Percentiles rank a stretch among this genome's conserved stretches.
These are phyloP conservation scores for Hiodon alosoides DNA, from an alignment of 2,113 vertebrate species.

Conservation along the genomic window DNA sequence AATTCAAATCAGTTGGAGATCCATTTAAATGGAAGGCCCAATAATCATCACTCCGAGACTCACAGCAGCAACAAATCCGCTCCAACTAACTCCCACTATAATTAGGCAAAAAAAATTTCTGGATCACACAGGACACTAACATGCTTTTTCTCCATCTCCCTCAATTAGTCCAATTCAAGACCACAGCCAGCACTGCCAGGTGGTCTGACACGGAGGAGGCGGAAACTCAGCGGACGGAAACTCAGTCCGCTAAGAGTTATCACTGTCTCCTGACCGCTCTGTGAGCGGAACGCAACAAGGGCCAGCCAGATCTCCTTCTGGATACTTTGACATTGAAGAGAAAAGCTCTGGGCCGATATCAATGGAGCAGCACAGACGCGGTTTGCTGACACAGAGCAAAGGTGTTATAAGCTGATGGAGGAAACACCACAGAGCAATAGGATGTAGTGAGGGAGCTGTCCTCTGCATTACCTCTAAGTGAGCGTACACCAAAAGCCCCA, in stretches of 20 bases:
- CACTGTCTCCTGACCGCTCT: not conserved
- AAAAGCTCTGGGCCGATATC: constrained; percentile 33
- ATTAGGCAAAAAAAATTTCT: constrained; percentile 31
- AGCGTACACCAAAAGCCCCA: constrained; percentile 34
- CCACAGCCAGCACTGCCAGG: constrained; percentile 27
- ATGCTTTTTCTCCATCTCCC: constrained; percentile 37
- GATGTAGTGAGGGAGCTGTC: constrained; percentile 42
- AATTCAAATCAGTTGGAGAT: constrained; percentile 16
- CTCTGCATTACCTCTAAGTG: constrained; percentile 43
- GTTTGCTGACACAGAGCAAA: constrained; percentile 27
- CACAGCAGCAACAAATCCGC: constrained; percentile 13
- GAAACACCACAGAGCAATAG: constrained; percentile 2
- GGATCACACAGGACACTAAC: constrained; percentile 22
- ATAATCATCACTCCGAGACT: not conserved
- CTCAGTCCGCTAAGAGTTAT: constrained; percentile 4
- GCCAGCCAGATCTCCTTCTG: constrained; percentile 34
- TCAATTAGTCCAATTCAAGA: constrained; percentile 23
- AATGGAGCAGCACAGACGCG: constrained; percentile 41
- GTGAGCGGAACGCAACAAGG: constrained; percentile 3
- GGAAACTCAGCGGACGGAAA: too few species aligned
- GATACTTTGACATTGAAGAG: constrained; percentile 38
- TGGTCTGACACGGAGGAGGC: constrained; percentile 22
- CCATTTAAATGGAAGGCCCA: constrained; percentile 14
- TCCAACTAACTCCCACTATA: constrained; percentile 26
- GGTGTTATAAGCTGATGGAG: constrained; percentile 23